These are phyloP conservation scores for Eunapius fragilis DNA, from an alignment of 37 sponge, comb jelly and placozoan species.

Conservation along the genomic window DNA sequence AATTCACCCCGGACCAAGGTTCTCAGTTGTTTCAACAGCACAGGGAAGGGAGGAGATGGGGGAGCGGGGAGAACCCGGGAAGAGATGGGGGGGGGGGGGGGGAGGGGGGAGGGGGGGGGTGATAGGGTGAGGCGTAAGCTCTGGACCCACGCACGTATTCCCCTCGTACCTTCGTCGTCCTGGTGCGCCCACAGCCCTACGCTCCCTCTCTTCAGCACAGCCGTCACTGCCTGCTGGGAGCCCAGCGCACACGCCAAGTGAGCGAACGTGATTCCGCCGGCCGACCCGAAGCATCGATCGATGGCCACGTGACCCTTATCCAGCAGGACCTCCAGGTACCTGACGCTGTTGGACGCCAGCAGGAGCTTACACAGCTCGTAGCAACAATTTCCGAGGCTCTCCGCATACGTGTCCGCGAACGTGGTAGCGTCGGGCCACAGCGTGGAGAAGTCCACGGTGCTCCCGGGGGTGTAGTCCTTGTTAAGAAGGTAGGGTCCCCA, in stretches of 20 bases:
- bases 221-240: background rate
- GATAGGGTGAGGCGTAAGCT: too few species aligned
- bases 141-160: too few species aligned
- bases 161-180: slow-evolving; percentile 19
- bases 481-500: slow-evolving; percentile 60
- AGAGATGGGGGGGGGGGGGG: too few species aligned
- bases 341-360: slow-evolving; percentile 39
- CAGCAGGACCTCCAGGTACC: slow-evolving; percentile 30
- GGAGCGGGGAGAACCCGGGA: background rate
- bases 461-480: slow-evolving; percentile 12
- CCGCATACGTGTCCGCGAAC: slow-evolving; percentile 37
- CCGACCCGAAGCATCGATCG: background rate
- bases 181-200: slow-evolving; percentile 26
- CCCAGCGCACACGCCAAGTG: slow-evolving; percentile 70
- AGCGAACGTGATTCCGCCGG: slow-evolving; percentile 25
- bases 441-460: slow-evolving; percentile 25
- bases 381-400: slow-evolving; percentile 3
- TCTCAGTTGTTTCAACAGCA: too few species aligned
- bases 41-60: too few species aligned
- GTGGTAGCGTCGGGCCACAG: slow-evolving; percentile 39
- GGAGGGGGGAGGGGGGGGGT: too few species aligned
- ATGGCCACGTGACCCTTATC: slow-evolving; percentile 17
- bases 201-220: background rate
- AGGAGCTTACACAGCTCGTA: slow-evolving; percentile 53
- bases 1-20: too few species aligned